These are phyloP conservation scores for Panulirus ornatus DNA, from an alignment of 1,140 invertebrate species.

Conservation along the genomic window DNA sequence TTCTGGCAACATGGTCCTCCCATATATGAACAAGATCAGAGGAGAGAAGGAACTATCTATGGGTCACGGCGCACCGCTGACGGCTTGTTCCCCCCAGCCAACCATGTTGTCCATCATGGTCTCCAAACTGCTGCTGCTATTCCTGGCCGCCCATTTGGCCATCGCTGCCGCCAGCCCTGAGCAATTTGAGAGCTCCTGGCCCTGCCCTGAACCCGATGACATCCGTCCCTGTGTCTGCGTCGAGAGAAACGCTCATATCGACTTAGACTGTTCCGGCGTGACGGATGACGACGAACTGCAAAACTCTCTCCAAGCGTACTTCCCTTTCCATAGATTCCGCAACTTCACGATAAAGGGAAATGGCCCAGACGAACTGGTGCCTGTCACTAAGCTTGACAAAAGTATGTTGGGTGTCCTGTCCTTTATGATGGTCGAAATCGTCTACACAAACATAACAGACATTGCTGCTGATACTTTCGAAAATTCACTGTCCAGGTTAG, in stretches of 20 bases:
- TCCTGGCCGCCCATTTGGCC: constrained; percentile 1
- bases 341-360: constrained; percentile 1
- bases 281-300: neutral
- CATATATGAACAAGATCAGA: neutral
- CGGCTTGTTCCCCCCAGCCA: too few species aligned
- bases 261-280: constrained; percentile 15
- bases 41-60: neutral
- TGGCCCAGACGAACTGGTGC: neutral
- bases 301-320: constrained; percentile 8
- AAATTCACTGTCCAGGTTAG: neutral
- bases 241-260: too few species aligned
- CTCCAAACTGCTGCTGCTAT: too few species aligned
- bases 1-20: neutral
- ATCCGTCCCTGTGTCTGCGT: constrained; percentile 13
- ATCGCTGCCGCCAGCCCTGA: neutral
- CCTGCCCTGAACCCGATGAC: constrained; percentile 25
- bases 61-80: too few species aligned
- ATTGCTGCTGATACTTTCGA: neutral
- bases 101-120: too few species aligned
- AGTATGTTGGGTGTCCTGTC: constrained; percentile 20
- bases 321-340: constrained; percentile 20
- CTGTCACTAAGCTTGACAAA: neutral
- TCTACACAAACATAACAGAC: neutral
- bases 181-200: neutral
- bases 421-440: constrained; percentile 21